Conservation (phyloP, 2,113 vertebrate genomes). For the Microcebus murinus region DNA sequence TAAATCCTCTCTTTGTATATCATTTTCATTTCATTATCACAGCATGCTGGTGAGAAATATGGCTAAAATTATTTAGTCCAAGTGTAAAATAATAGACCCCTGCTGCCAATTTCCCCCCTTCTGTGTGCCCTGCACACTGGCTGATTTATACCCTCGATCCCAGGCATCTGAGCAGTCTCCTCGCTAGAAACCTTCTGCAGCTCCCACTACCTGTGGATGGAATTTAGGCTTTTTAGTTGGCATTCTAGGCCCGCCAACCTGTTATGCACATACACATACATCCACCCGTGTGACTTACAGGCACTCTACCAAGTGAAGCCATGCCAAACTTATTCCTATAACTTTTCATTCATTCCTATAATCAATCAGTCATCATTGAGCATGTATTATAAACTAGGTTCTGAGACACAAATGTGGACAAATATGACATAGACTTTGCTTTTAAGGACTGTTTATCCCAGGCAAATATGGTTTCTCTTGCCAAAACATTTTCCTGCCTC, state of each 20-base stretch:
- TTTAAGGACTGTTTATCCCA: background rate
- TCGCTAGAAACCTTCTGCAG: background rate
- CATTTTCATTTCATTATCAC: background rate
- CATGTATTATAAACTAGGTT: background rate
- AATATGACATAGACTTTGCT: background rate
- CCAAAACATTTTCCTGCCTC: background rate
- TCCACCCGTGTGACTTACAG: background rate
- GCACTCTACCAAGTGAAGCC: background rate
- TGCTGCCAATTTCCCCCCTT: background rate
- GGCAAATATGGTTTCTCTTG: background rate
- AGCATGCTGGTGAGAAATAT: background rate
- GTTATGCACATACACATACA: background rate
- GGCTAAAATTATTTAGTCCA: background rate
- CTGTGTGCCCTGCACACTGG: background rate
- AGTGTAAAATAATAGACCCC: background rate
- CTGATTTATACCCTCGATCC: background rate
- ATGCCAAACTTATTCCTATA: background rate
- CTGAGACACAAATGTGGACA: background rate
- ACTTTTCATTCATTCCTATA: background rate
- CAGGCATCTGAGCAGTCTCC: background rate
- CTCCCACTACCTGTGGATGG: background rate
- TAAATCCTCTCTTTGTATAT: background rate
- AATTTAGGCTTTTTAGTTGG: background rate
- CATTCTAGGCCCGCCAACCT: background rate
- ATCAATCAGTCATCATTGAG: background rate